A percentile compares a stretch with the other conserved stretches of the same genome.
These are phyloP conservation scores for Crocuta crocuta DNA, from an alignment of 2,113 vertebrate genomes.

Conservation along the genomic window DNA sequence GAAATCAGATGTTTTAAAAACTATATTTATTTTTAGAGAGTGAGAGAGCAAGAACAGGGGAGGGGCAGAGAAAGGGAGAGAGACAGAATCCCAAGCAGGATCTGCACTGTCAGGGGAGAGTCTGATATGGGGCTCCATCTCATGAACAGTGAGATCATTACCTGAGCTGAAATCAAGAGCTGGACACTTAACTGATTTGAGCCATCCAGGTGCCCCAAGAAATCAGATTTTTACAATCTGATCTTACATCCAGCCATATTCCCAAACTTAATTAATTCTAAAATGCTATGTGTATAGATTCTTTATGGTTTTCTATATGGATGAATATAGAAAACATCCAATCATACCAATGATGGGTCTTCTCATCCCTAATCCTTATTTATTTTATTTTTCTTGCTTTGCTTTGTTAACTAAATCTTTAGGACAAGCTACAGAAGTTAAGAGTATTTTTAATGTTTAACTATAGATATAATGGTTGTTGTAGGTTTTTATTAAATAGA, in stretches of 20 bases:
- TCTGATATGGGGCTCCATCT: no score
- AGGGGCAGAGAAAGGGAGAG: no score
- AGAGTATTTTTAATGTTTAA: not conserved
- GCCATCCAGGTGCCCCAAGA: not conserved
- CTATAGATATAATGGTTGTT: not conserved
- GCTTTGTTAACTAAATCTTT: not conserved
- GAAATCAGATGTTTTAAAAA: not conserved
- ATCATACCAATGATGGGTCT: not conserved
- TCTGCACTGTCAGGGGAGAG: no score
- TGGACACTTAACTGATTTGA: no score
- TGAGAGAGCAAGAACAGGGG: no score
- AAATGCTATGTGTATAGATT: not conserved
- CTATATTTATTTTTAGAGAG: not conserved
- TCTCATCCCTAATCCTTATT: not conserved
- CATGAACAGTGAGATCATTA: no score
- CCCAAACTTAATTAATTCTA: not conserved
- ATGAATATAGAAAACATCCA: not conserved
- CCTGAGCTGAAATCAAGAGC: no score
- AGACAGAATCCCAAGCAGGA: no score
- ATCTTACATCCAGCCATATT: not conserved
- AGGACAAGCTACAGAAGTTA: not conserved
- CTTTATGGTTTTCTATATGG: not conserved
- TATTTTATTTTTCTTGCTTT: not conserved
- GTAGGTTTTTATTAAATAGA: not conserved
- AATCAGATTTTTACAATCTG: not conserved